Evolutionary conservation across 92 coral and sea anemone genomes (phyloP).

Genomic region (Virgularia gustaviana): DNA sequence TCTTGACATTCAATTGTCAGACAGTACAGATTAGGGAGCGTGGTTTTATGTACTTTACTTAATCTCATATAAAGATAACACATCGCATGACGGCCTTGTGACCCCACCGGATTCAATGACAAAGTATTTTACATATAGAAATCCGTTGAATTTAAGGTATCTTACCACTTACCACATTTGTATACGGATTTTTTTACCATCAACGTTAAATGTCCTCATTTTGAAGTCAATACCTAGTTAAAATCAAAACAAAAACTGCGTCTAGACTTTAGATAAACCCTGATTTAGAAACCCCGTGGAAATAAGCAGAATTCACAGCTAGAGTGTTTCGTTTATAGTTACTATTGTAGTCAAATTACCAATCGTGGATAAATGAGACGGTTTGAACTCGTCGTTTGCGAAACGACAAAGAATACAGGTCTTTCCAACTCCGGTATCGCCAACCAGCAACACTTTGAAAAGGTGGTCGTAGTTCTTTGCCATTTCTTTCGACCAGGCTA

Average conservation of each 20-base stretch:
- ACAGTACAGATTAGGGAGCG: no score
- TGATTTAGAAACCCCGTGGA: neutral
- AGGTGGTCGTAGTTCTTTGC: slow-evolving; percentile 94
- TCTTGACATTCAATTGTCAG: no score
- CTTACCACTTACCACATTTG: slow-evolving; percentile 99
- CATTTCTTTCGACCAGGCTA: slow-evolving; percentile 47
- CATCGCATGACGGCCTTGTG: no score
- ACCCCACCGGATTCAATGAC: no score
- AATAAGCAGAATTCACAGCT: neutral
- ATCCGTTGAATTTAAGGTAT: no score
- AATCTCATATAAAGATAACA: no score
- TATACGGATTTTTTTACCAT: slow-evolving; percentile 83
- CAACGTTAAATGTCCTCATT: slow-evolving; percentile 93
- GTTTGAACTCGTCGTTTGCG: slow-evolving; percentile 94
- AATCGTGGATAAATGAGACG: slow-evolving; percentile 91
- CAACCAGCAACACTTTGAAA: slow-evolving; percentile 87
- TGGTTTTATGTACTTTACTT: no score
- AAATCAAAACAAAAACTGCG: slow-evolving; percentile 13
- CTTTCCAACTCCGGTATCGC: slow-evolving; percentile 96
- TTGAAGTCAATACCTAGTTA: slow-evolving; percentile 88
- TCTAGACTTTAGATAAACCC: neutral
- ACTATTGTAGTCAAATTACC: slow-evolving; percentile 57
- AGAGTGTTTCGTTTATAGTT: neutral
- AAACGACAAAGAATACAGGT: slow-evolving; percentile 95
- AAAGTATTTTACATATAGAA: no score